phyloP scores from a whole-genome alignment of 30 jellyfish, hydroid and myxozoan genomes.

The Aurelia aurita complex sp. Pacific region DNA sequence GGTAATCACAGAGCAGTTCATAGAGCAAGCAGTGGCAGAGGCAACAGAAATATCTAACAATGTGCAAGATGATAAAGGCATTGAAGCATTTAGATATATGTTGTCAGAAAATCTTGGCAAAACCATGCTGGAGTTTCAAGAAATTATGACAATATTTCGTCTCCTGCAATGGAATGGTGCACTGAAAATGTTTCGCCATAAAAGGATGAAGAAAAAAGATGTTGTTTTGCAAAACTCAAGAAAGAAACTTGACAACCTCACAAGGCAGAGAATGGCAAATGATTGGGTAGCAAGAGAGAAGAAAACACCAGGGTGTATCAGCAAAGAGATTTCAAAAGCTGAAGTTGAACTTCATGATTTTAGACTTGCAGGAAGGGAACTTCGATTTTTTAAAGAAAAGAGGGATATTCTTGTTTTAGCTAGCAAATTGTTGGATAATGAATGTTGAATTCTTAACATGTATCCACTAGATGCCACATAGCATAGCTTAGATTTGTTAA shows the following conservation, averaged over 20 bases:
- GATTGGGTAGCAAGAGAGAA: slow-evolving; percentile 58
- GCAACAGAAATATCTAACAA: slow-evolving; percentile 35
- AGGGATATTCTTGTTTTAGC: slow-evolving; percentile 60
- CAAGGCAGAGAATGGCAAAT: slow-evolving; percentile 56
- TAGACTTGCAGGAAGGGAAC: slow-evolving; percentile 73
- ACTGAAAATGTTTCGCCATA: slow-evolving; percentile 23
- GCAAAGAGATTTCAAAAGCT: slow-evolving; percentile 33
- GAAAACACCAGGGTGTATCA: slow-evolving; percentile 13
- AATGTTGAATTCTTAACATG: not conserved
- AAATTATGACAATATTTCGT: slow-evolving; percentile 69
- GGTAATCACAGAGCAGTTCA: slow-evolving; percentile 67
- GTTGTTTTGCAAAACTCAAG: slow-evolving; percentile 46
- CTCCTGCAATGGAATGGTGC: slow-evolving; percentile 69
- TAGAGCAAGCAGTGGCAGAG: slow-evolving; percentile 68
- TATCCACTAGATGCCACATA: too few species aligned
- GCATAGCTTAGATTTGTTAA: too few species aligned
- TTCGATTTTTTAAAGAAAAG: slow-evolving; percentile 72
- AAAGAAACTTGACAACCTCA: slow-evolving; percentile 16
- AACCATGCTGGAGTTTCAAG: slow-evolving; percentile 80
- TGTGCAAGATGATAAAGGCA: slow-evolving; percentile 42
- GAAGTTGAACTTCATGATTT: slow-evolving; percentile 48
- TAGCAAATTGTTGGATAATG: slow-evolving; percentile 4
- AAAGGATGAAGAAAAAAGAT: slow-evolving; percentile 44
- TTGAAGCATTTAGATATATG: slow-evolving; percentile 70
- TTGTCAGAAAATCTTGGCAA: slow-evolving; percentile 65